Evolutionary conservation across 2,888 invertebrate genomes (phyloP), one percentile per base, ranked within the genome.

Genomic region (Hyalella azteca): DNA sequence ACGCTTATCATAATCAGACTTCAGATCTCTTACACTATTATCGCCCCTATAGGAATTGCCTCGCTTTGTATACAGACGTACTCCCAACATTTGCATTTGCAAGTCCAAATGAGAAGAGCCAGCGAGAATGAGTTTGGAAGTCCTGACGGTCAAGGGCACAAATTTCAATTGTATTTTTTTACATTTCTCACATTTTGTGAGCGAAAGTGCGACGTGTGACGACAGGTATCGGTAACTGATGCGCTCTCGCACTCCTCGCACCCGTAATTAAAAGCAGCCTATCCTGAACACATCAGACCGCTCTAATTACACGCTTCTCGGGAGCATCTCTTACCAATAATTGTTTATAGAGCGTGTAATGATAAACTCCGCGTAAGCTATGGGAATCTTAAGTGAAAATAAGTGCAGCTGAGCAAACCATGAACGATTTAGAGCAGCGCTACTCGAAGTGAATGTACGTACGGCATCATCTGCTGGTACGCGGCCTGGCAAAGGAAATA

Each of bases 301-400:
- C 36, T 29, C 36, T 66, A 36, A 66, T 66, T 66, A 66, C 66
- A 66, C 66, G 39, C 66, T 66, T 36, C 66, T 66, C 66, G 13
- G 19, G 36, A 36, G 36, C 66, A 19, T 19, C 66, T 66, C 36
- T 66, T 66, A n/a, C 32, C 32, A 66, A 66, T 66, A 66, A 66
- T 36, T 66, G 36, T 66, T 66, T 66, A 66, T 66, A 66, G 66
- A 66, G 66, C 36, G 66, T 66, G n/a, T 66, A 66, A 36, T 66
- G 39, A 29, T 29, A 66, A 36, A 32, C 66, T 32, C 66, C n/a
- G 29, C 19, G 66, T 36, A 66, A 36, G 32, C 36, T 36, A 19
- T 66, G 19, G n/a, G 15, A 66, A 66, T 36, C 36, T 29, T 66
- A 36, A 66, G 66, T 66, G 66, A 66, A 66, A 66, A 22, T n/a